phyloP scores from a whole-genome alignment of 2,888 invertebrate species.

The Carabus problematicus region DNA sequence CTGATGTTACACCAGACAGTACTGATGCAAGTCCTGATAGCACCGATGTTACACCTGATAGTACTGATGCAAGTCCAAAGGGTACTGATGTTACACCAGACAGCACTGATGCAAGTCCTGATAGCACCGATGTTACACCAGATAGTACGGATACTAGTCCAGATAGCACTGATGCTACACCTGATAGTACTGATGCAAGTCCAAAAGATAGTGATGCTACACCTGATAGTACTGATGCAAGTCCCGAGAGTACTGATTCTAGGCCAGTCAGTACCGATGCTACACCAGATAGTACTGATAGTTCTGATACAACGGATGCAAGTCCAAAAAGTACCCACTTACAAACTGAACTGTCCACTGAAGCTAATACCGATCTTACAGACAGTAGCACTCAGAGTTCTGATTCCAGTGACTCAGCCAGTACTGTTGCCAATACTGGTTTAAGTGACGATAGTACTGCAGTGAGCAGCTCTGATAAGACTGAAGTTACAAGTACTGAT shows the following conservation, averaged over 20 bases:
- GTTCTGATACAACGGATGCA: constrained; percentile 34
- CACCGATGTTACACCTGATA: constrained; percentile 27
- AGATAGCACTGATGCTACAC: constrained; percentile 29
- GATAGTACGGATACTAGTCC: constrained; percentile 29
- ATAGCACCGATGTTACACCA: constrained; percentile 14
- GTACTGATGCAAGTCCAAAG: constrained; percentile 19
- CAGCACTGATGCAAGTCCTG: constrained; percentile 31
- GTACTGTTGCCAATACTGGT: constrained; percentile 28
- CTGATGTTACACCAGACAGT: constrained; percentile 35
- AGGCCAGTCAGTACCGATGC: constrained; percentile 13
- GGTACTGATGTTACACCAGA: constrained; percentile 40
- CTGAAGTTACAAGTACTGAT: constrained; percentile 12
- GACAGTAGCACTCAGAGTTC: constrained; percentile 35
- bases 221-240: constrained; percentile 25
- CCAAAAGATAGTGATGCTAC: constrained; percentile 27
- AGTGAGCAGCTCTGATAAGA: constrained; percentile 29
- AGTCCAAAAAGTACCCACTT: background rate
- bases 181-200: constrained; percentile 32
- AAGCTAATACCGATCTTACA: background rate
- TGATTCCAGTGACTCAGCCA: constrained; percentile 14
- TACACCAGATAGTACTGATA: constrained; percentile 23
- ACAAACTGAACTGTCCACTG: too few relatives aligned
- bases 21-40: constrained; percentile 41
- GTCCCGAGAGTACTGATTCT: constrained; percentile 5
- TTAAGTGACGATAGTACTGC: constrained; percentile 7